A percentile compares a stretch with the other conserved stretches of the same genome.
phyloP scores from a whole-genome alignment of 1,140 invertebrate genomes.

The Magallana ariakensis region DNA sequence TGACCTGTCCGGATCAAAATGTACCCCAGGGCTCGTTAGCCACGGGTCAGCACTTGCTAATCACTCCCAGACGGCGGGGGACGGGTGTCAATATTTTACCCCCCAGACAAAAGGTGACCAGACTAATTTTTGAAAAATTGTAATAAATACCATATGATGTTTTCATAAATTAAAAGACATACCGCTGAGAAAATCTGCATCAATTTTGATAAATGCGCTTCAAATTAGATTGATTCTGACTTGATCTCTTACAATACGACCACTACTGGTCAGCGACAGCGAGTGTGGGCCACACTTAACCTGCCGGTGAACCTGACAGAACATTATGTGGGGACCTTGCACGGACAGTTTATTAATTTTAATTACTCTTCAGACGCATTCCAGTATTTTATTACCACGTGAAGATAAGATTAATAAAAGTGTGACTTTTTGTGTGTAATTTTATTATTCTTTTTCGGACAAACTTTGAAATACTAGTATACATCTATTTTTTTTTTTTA shows the following conservation, averaged over 20 bases:
- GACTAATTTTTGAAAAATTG: conserved; percentile 32
- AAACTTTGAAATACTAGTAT: no score
- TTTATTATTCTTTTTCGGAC: no score
- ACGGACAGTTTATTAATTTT: not conserved
- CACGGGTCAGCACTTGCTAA: not conserved
- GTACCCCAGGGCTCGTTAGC: not conserved
- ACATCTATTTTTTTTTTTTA: no score
- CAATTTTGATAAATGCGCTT: conserved; percentile 23
- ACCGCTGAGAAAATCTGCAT: conserved; percentile 26
- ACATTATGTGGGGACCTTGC: not conserved
- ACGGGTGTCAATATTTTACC: conserved; percentile 29
- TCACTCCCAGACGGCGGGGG: conserved; percentile 5
- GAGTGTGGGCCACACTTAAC: conserved; percentile 10
- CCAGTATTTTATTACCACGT: not conserved
- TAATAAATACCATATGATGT: conserved; percentile 39
- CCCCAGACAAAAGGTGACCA: not conserved
- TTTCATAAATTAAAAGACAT: conserved; percentile 22
- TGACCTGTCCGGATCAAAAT: conserved; percentile 23
- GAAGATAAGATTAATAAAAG: not conserved
- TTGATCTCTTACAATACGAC: not conserved
- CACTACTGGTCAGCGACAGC: not conserved
- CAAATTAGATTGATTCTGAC: not conserved
- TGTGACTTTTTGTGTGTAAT: no score
- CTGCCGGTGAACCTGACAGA: not conserved
- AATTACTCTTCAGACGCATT: not conserved